Conservation (phyloP, 2,113 vertebrate species). For the Pomatostomus ruficeps region DNA sequence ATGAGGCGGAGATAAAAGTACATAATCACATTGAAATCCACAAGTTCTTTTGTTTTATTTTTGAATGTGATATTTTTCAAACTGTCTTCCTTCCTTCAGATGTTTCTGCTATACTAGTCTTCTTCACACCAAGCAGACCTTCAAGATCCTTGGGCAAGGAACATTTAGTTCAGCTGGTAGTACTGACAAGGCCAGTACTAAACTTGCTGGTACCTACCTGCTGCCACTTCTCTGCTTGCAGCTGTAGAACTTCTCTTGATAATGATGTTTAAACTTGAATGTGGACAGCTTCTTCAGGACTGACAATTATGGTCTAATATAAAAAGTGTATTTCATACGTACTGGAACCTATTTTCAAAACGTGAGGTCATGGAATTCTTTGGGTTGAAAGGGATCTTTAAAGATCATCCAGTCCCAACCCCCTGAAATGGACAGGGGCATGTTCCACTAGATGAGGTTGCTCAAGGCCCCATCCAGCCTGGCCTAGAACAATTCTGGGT, state of each 20-base stretch:
- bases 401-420: neutral
- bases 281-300: neutral
- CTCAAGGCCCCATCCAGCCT: neutral
- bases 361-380: neutral
- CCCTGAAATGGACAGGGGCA: too few species aligned
- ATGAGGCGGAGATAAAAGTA: neutral
- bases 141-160: neutral
- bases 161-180: neutral
- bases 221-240: neutral
- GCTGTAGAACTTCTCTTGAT: neutral
- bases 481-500: rapidly evolving
- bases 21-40: neutral
- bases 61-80: neutral
- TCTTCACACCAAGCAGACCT: neutral
- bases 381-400: neutral
- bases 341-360: neutral
- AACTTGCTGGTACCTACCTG: neutral
- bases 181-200: neutral
- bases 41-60: neutral
- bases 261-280: neutral
- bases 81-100: neutral
- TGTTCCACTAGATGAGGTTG: neutral
- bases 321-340: neutral
- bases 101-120: neutral
- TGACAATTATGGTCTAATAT: neutral